Conservation (phyloP, 2,113 vertebrate genomes). For the Tetrao urogallus region DNA sequence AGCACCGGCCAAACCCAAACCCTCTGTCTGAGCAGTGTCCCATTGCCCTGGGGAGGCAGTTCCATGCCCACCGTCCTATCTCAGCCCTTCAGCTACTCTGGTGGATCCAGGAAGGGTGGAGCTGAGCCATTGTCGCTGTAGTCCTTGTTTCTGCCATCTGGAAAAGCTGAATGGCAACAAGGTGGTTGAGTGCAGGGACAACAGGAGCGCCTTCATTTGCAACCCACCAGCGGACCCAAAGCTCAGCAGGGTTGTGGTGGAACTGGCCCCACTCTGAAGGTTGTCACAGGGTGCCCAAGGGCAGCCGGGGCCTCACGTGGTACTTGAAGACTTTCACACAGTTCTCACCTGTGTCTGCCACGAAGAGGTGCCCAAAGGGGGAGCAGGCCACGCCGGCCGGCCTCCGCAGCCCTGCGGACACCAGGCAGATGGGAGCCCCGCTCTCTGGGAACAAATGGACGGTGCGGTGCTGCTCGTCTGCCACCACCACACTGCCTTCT, state of each 20-base stretch:
- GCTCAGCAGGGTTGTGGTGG: background rate
- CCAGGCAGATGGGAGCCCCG: conserved; percentile 61
- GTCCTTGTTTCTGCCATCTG: background rate
- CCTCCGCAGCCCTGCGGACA: conserved; percentile 52
- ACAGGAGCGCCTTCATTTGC: background rate
- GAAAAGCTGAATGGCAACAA: background rate
- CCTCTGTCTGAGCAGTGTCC: background rate
- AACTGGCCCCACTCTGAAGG: background rate
- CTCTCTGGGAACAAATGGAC: conserved; percentile 67
- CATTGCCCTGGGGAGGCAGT: background rate
- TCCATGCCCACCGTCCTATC: background rate
- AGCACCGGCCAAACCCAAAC: background rate
- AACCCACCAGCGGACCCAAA: background rate
- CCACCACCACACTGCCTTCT: conserved; percentile 69
- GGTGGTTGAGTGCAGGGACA: background rate
- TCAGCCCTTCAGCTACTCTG: background rate
- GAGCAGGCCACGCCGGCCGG: conserved; percentile 62
- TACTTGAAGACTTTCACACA: conserved; percentile 72
- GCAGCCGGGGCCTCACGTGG: background rate
- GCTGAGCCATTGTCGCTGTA: background rate
- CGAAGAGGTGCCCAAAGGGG: conserved; percentile 65
- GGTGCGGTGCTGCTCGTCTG: conserved; percentile 40
- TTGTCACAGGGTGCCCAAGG: background rate
- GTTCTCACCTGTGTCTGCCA: conserved; percentile 65
- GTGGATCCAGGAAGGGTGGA: background rate